Evolutionary conservation across 2,797 vertebrate species (phyloP).

Genomic region (Centropyge bicolor): DNA sequence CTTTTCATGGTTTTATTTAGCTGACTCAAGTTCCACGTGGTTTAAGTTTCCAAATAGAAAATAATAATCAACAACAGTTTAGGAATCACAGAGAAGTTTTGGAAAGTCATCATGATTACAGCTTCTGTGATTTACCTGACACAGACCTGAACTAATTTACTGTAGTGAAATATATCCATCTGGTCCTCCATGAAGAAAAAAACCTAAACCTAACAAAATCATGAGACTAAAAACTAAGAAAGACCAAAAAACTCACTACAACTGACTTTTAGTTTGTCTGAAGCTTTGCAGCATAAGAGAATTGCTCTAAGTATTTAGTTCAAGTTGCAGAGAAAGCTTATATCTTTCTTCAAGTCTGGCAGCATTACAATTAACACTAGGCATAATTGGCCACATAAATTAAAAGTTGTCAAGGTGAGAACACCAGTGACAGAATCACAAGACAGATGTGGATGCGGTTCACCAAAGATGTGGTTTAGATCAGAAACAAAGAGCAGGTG

Average conservation of each 20-base stretch:
- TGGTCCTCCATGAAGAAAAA: background rate
- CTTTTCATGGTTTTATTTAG: background rate
- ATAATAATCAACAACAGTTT: background rate
- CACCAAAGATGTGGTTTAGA: constrained; percentile 12
- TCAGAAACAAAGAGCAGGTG: constrained; percentile 8
- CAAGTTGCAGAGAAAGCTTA: background rate
- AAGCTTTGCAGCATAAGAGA: background rate
- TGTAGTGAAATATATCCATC: background rate
- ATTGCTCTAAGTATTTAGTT: background rate
- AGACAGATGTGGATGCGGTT: constrained; percentile 11
- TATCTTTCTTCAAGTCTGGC: background rate
- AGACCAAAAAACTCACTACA: background rate
- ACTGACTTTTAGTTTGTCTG: background rate
- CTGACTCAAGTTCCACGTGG: background rate
- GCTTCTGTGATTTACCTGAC: background rate
- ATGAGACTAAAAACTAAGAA: background rate
- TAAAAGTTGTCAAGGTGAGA: background rate
- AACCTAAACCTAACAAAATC: background rate
- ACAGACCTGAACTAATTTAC: background rate
- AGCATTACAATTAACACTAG: background rate
- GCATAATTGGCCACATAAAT: background rate
- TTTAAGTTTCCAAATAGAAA: background rate
- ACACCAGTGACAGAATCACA: constrained; percentile 4
- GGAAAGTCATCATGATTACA: background rate
- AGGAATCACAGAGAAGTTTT: background rate